Evolutionary conservation across 2,888 invertebrate genomes (phyloP).

Genomic region (Lochmaea crataegi): DNA sequence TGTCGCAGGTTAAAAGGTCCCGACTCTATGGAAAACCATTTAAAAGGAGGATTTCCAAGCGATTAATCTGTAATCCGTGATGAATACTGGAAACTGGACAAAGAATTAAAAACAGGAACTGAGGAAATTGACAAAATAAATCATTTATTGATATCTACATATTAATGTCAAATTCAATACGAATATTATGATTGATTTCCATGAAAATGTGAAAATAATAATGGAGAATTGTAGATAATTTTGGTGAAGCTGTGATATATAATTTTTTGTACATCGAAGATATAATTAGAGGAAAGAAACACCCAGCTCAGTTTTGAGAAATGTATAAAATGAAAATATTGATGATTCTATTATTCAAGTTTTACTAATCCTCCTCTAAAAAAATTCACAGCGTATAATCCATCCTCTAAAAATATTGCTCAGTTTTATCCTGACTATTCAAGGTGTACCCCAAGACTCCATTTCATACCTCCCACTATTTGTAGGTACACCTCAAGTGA

Average conservation of each 20-base stretch:
- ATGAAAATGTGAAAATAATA: background rate
- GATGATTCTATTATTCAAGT: too few relatives aligned
- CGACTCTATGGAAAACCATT: conserved; percentile 22
- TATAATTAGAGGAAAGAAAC: too few relatives aligned
- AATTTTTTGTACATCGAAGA: too few relatives aligned
- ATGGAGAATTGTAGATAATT: background rate
- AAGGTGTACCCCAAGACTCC: too few relatives aligned
- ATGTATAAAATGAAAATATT: too few relatives aligned
- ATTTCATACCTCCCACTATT: too few relatives aligned
- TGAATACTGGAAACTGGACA: conserved; percentile 15
- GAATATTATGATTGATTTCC: conserved; percentile 23
- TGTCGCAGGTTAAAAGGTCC: conserved; percentile 39
- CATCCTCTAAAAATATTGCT: too few relatives aligned
- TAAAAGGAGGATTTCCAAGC: conserved; percentile 26
- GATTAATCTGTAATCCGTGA: conserved; percentile 23
- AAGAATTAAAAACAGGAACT: conserved; percentile 16
- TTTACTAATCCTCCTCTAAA: too few relatives aligned
- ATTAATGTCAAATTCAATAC: conserved; percentile 28
- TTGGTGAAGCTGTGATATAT: background rate
- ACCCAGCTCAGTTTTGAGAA: too few relatives aligned
- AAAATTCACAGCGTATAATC: too few relatives aligned
- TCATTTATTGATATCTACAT: conserved; percentile 24
- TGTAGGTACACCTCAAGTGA: too few relatives aligned
- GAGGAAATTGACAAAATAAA: conserved; percentile 37
- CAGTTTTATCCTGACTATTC: too few relatives aligned